Percentiles rank a stretch among this genome's conserved stretches.
These are phyloP conservation scores for Pangasianodon gigas DNA, from an alignment of 2,113 vertebrate species.

Conservation along the genomic window DNA sequence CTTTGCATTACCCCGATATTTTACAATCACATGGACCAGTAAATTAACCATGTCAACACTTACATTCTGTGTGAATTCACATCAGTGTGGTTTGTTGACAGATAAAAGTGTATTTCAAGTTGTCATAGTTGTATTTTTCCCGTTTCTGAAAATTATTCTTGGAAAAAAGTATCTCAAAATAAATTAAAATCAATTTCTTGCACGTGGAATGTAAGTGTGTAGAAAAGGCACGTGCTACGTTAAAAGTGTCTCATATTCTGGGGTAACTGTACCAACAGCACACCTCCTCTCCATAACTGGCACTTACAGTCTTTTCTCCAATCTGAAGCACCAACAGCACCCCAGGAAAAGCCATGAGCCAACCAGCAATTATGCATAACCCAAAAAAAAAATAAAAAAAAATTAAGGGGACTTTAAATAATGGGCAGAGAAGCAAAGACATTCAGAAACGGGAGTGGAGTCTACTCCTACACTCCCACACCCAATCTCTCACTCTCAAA, in stretches of 20 bases:
- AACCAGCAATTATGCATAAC: conserved; percentile 61
- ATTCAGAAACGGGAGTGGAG: conserved; percentile 65
- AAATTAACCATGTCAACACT: background rate
- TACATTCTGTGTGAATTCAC: background rate
- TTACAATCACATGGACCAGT: background rate
- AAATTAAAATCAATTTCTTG: conserved; percentile 30
- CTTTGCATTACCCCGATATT: background rate
- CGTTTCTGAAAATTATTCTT: background rate
- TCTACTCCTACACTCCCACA: conserved; percentile 47
- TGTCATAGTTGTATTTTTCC: background rate
- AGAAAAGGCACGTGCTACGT: conserved; percentile 6
- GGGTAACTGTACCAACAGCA: conserved; percentile 42
- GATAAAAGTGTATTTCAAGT: background rate
- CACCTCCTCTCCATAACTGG: conserved; percentile 34
- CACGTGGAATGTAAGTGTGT: conserved; percentile 27
- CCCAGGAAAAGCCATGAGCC: conserved; percentile 76
- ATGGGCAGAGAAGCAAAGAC: conserved; percentile 64
- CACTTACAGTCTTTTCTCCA: conserved; percentile 28
- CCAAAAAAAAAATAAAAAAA: conserved; percentile 19
- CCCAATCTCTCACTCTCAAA: conserved; percentile 58
- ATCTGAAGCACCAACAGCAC: conserved; percentile 46
- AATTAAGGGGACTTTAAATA: conserved; percentile 66
- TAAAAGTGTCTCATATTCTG: conserved; percentile 19
- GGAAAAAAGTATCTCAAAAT: background rate
- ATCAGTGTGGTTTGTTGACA: conserved; percentile 2